Conservation (phyloP, 2,888 invertebrate genomes). For the Rhodophaea formosa region DNA sequence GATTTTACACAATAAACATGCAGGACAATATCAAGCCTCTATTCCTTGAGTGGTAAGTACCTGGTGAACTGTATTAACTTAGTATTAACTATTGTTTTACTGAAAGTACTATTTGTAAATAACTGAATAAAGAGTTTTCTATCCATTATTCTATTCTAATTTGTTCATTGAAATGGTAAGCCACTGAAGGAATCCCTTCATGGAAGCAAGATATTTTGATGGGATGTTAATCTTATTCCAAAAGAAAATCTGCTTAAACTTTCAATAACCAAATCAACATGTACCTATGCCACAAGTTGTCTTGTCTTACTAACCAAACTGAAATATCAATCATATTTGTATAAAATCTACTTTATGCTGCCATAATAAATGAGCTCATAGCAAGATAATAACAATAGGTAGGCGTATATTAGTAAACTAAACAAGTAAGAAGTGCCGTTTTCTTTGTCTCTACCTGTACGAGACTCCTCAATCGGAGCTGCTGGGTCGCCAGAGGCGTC, state of each 20-base stretch:
- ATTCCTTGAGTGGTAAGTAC: no score
- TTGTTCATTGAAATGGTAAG: no score
- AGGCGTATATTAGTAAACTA: conserved; percentile 63
- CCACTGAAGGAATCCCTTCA: no score
- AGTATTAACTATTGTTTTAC: no score
- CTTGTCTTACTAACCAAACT: neutral
- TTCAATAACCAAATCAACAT: no score
- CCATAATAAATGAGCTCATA: neutral
- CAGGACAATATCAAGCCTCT: no score
- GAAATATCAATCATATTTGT: neutral
- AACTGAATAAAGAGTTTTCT: no score
- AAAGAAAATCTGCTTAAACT: neutral
- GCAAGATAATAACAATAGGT: conserved; percentile 29
- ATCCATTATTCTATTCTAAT: no score
- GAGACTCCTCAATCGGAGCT: conserved; percentile 89
- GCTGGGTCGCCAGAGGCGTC: conserved; percentile 91
- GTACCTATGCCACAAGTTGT: neutral
- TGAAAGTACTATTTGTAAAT: no score
- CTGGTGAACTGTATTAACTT: no score
- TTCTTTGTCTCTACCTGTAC: conserved; percentile 80
- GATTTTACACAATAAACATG: no score
- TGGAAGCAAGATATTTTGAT: no score
- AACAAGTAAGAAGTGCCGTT: neutral
- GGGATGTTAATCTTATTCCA: neutral
- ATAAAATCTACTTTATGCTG: neutral